Conservation (phyloP, 2,797 vertebrate genomes). For the Philypnodon macrostomus region DNA sequence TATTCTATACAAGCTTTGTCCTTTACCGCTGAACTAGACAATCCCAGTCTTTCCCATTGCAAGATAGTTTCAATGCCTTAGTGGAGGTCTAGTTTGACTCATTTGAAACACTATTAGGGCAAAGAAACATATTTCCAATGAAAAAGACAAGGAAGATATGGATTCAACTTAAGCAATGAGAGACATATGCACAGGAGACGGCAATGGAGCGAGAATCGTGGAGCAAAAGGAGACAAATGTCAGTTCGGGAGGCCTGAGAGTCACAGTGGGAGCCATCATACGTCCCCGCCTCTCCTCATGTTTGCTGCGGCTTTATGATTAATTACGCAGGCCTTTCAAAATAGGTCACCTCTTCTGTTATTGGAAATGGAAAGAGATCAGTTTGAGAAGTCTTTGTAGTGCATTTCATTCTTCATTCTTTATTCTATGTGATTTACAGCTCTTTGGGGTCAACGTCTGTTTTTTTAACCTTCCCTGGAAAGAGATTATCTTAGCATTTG, state of each 20-base stretch:
- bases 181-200: constrained; percentile 6
- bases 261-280: constrained; percentile 53
- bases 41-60: no score
- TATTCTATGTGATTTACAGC: constrained; percentile 30
- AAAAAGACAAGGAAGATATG: constrained; percentile 14
- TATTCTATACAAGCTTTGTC: no score
- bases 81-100: no score
- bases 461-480: constrained; percentile 33
- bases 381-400: not conserved
- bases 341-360: constrained; percentile 63
- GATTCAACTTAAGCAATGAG: constrained; percentile 37
- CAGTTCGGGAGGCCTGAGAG: constrained; percentile 41
- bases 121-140: not conserved
- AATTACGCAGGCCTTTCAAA: constrained; percentile 73
- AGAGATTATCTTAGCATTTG: constrained; percentile 46
- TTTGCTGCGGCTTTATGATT: constrained; percentile 69
- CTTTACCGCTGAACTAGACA: no score
- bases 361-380: constrained; percentile 17
- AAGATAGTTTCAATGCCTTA: no score
- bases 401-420: no score
- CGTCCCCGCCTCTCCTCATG: constrained; percentile 56
- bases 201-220: constrained; percentile 10
- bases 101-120: constrained; percentile 1
- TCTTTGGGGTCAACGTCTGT: constrained; percentile 38
- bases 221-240: constrained; percentile 20